phyloP scores from a whole-genome alignment of 2,888 invertebrate genomes.

The Troides helena region DNA sequence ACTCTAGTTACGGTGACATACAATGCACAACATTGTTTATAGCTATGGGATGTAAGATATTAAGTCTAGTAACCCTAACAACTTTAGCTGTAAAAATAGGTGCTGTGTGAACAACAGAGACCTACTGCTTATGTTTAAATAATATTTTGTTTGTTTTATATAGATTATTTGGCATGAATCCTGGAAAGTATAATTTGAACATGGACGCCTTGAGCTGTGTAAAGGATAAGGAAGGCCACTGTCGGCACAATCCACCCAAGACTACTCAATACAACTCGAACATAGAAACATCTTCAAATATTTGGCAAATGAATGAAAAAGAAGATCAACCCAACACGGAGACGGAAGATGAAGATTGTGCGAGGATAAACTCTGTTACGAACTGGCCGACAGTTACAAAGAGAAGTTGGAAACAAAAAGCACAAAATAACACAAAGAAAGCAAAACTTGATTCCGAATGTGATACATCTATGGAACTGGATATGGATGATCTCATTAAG shows the following conservation, averaged over 20 bases:
- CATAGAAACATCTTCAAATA: slow-evolving; percentile 35
- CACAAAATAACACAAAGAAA: slow-evolving; percentile 54
- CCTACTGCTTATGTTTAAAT: too few species aligned
- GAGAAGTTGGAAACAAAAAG: slow-evolving; percentile 59
- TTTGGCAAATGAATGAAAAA: slow-evolving; percentile 41
- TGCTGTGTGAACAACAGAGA: too few species aligned
- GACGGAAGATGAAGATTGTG: slow-evolving; percentile 56
- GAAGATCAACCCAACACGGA: slow-evolving; percentile 44
- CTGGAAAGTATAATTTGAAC: slow-evolving; percentile 66
- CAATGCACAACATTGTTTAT: too few species aligned
- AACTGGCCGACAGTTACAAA: slow-evolving; percentile 63
- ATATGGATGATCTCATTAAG: slow-evolving; percentile 51
- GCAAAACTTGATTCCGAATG: slow-evolving; percentile 54
- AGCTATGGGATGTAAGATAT: too few species aligned
- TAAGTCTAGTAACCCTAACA: too few species aligned
- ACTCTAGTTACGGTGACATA: too few species aligned
- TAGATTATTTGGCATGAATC: slow-evolving; percentile 65
- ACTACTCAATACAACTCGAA: slow-evolving; percentile 36
- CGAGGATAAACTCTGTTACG: slow-evolving; percentile 58
- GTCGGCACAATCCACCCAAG: slow-evolving; percentile 57
- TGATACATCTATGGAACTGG: slow-evolving; percentile 47
- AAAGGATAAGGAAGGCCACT: slow-evolving; percentile 64
- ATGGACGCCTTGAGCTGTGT: slow-evolving; percentile 64
- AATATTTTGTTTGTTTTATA: slow-evolving; percentile 32
- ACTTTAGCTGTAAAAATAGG: too few species aligned